phyloP scores from a whole-genome alignment of 2,113 vertebrate genomes.

The Pomatostomus ruficeps region DNA sequence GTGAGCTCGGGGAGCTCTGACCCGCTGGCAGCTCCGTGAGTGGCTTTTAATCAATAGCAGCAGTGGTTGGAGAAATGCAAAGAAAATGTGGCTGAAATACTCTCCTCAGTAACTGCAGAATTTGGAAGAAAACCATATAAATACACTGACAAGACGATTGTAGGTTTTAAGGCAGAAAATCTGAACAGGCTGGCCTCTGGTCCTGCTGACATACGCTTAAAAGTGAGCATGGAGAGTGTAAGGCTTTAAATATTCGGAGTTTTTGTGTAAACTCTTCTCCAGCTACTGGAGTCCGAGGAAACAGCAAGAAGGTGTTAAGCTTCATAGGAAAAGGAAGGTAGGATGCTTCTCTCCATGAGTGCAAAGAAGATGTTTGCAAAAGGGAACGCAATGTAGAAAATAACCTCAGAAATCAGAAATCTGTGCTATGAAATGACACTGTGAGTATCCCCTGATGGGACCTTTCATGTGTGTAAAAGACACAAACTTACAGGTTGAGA shows the following conservation, averaged over 20 bases:
- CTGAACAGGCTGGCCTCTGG: background rate
- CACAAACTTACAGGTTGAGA: background rate
- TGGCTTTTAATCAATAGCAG: background rate
- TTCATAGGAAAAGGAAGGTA: background rate
- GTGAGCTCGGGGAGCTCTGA: background rate
- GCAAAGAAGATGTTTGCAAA: background rate
- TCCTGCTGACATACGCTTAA: background rate
- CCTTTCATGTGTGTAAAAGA: background rate
- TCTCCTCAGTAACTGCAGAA: background rate
- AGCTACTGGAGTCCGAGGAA: background rate
- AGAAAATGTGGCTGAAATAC: background rate
- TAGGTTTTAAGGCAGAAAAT: background rate
- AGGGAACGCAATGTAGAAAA: background rate
- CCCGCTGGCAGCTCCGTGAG: background rate
- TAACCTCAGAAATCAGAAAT: background rate
- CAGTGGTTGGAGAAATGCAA: background rate
- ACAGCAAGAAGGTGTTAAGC: background rate
- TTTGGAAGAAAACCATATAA: background rate
- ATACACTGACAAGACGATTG: background rate
- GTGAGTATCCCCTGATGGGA: background rate
- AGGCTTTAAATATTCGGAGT: background rate
- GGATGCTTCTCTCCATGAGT: background rate
- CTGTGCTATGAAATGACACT: background rate
- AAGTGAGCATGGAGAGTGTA: background rate
- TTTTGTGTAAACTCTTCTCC: background rate